Evolutionary conservation across 2,113 vertebrate species (phyloP).

Genomic region (Paratilapia polleni): DNA sequence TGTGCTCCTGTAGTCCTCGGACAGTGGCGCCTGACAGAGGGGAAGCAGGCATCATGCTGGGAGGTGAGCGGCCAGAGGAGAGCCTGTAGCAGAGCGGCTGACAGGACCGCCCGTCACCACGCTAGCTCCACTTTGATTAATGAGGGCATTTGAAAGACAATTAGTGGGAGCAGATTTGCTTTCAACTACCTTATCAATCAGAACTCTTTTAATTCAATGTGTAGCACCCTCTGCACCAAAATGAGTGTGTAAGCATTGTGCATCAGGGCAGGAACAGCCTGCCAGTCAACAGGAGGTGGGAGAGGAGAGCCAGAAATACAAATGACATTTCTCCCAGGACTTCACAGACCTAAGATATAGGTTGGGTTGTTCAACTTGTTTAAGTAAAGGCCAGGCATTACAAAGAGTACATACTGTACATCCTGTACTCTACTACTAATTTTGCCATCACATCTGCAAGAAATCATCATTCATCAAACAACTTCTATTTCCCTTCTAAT

Average conservation of each 20-base stretch:
- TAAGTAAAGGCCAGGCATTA: background rate
- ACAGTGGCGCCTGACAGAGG: constrained; percentile 79
- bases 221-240: constrained; percentile 74
- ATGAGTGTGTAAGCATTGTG: constrained; percentile 78
- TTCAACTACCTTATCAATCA: constrained; percentile 95
- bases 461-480: background rate
- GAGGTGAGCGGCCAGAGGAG: constrained; percentile 83
- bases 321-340: constrained; percentile 8
- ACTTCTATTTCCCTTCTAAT: background rate
- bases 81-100: constrained; percentile 76
- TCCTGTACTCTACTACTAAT: background rate
- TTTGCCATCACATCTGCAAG: background rate
- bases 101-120: constrained; percentile 86
- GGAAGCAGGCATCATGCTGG: constrained; percentile 86
- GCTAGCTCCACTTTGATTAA: constrained; percentile 89
- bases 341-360: constrained; percentile 5
- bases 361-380: constrained; percentile 33
- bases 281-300: constrained; percentile 65
- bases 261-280: constrained; percentile 59
- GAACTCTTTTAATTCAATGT: constrained; percentile 86
- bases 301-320: constrained; percentile 49
- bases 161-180: constrained; percentile 94
- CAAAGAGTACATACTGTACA: no score
- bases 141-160: constrained; percentile 99
- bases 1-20: constrained; percentile 79